A percentile compares a stretch with the other conserved stretches of the same genome.
These are phyloP conservation scores for Trachops cirrhosus DNA, from an alignment of 2,797 vertebrate genomes.

Conservation along the genomic window DNA sequence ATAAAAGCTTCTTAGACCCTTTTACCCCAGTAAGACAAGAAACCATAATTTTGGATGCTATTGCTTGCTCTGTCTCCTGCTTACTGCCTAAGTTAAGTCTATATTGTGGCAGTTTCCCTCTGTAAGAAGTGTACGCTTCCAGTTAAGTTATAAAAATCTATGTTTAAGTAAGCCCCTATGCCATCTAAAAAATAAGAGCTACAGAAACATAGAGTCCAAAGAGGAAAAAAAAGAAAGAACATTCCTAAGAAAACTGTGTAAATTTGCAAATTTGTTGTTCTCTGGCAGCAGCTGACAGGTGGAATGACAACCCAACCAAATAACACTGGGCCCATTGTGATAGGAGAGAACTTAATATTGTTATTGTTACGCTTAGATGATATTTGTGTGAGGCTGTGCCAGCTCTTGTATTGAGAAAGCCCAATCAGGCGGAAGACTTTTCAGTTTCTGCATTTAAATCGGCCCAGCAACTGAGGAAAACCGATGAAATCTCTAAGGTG, in stretches of 20 bases:
- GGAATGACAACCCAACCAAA: constrained; percentile 54
- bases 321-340: constrained; percentile 77
- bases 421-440: constrained; percentile 75
- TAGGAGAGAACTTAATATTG: constrained; percentile 71
- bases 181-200: constrained; percentile 1
- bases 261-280: constrained; percentile 68
- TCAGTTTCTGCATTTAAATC: constrained; percentile 72
- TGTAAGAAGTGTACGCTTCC: constrained; percentile 2
- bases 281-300: constrained; percentile 70
- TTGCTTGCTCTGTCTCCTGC: constrained; percentile 35
- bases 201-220: neutral
- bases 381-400: constrained; percentile 54
- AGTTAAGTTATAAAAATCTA: constrained; percentile 23
- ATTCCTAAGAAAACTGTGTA: constrained; percentile 70
- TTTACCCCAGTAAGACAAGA: neutral
- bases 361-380: constrained; percentile 77
- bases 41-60: neutral
- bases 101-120: neutral
- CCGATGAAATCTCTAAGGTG: constrained; percentile 73
- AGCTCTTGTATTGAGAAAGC: constrained; percentile 70
- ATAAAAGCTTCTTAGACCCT: neutral
- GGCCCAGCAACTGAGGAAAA: constrained; percentile 68
- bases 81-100: neutral
- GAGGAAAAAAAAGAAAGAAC: constrained; percentile 45
- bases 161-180: constrained; percentile 14